Evolutionary conservation across 2,888 invertebrate species (phyloP), one percentile per base, ranked within the genome.

Genomic region (Hermodice carunculata): DNA sequence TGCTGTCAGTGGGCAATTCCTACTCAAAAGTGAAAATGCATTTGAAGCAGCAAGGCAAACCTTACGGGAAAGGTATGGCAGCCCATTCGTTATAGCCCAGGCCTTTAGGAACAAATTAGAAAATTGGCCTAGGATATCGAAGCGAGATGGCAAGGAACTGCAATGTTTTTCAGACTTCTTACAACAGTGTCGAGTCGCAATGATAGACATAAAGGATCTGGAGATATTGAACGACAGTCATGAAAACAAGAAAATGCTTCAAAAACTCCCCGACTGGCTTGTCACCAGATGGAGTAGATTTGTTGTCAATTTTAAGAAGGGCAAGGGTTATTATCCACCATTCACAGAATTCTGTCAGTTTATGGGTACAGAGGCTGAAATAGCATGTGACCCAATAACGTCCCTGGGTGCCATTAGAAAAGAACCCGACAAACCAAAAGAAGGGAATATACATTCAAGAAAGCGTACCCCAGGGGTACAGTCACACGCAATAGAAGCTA

Each of bases 251-350:
- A n/a, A n/a, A n/a, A n/a, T 57, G 19, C 32, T 70, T 17, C 5
- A 28, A 14, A 74, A 71, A 49, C 26, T 74, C n/a, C 70, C 73
- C 29, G 63, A 70, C 4, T 68, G 66, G 62, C 31, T 71, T 1
- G 61, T 52, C 1, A 4, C 17, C 14, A 24, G 62, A 34, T 73
- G 69, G 73, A 57, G 34, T 26, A 11, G 70, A 28, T 3, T 46
- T n/a, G 70, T 63, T n/a, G 59, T 52, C 1, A 22, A 60, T n/a
- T 19, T 29, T 24, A 59, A 51, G 34, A 61, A 71, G 42, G n/a
- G 26, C 11, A 17, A 2, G 8, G 34, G 32, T 11, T 44, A 17
- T 17, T 71, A 53, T 49, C 70, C 69, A 6, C 34, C 57, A 0
- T 73, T 71, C 43, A 43, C 57, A 19, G 40, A 53, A 26, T 72